Evolutionary conservation across 2,888 invertebrate genomes (phyloP).

Genomic region (Pogonocherus hispidulus): DNA sequence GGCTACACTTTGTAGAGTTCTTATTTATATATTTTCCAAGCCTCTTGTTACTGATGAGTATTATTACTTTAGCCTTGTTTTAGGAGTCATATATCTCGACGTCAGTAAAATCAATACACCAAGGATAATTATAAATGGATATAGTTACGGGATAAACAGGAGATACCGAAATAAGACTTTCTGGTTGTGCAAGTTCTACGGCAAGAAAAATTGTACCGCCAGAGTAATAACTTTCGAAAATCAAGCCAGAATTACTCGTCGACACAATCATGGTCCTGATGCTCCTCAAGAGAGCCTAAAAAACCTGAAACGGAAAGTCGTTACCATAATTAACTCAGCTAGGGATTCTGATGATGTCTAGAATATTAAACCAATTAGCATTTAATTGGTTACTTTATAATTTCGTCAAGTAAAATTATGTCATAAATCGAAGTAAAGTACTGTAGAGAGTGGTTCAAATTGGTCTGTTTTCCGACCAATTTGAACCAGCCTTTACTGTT

Average conservation of each 20-base stretch:
- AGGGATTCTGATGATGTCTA: not conserved
- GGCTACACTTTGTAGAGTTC: too few relatives aligned
- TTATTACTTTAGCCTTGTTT: slow-evolving; percentile 22
- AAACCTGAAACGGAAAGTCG: not conserved
- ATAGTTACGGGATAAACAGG: slow-evolving; percentile 28
- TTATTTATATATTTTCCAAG: too few relatives aligned
- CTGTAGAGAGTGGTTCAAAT: too few relatives aligned
- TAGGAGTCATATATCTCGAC: slow-evolving; percentile 43
- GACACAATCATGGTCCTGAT: slow-evolving; percentile 16
- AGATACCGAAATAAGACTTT: slow-evolving; percentile 29
- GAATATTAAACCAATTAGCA: not conserved
- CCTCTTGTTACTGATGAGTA: too few relatives aligned
- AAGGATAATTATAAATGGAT: slow-evolving; percentile 31
- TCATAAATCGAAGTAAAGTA: slow-evolving; percentile 3
- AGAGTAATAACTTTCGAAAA: slow-evolving; percentile 31
- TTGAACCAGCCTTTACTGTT: too few relatives aligned
- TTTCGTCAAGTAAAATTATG: not conserved
- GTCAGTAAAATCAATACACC: slow-evolving; percentile 31
- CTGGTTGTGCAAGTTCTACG: slow-evolving; percentile 30
- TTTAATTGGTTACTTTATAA: too few relatives aligned
- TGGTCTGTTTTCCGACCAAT: too few relatives aligned
- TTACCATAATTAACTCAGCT: slow-evolving; percentile 17
- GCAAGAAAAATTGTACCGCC: slow-evolving; percentile 33
- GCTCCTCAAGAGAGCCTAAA: not conserved
- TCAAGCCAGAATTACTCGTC: slow-evolving; percentile 28